These are phyloP conservation scores for Charadrius vociferus DNA, from an alignment of 2,113 vertebrate genomes.

Conservation along the genomic window DNA sequence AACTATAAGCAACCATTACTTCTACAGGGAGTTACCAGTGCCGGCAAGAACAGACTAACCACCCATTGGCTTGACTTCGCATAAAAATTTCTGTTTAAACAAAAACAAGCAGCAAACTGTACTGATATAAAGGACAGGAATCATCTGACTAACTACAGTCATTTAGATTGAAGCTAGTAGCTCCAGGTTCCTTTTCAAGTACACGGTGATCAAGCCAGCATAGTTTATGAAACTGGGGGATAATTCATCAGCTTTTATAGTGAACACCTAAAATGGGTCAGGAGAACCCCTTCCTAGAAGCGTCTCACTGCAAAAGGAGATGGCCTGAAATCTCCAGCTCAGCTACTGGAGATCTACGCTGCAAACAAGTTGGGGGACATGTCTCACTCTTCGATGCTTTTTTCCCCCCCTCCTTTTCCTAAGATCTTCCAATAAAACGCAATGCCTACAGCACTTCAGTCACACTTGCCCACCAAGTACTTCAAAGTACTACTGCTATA, in stretches of 20 bases:
- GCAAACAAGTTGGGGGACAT: background rate
- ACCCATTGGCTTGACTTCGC: background rate
- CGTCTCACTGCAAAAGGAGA: background rate
- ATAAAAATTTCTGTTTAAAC: background rate
- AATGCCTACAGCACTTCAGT: background rate
- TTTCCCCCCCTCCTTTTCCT: background rate
- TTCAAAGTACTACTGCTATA: background rate
- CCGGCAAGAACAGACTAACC: background rate
- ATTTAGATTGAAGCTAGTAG: no score
- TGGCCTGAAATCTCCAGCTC: background rate
- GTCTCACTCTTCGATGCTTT: no score
- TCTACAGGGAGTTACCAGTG: background rate
- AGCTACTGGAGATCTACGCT: background rate
- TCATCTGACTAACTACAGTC: background rate
- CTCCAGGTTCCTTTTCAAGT: background rate
- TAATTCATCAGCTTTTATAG: background rate
- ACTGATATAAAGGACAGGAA: background rate
- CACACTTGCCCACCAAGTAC: background rate
- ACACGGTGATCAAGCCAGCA: background rate
- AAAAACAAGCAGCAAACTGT: background rate
- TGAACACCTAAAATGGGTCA: background rate
- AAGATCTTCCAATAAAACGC: background rate
- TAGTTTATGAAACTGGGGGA: background rate
- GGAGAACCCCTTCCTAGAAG: background rate
- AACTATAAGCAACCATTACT: background rate